Evolutionary conservation across 2,888 invertebrate genomes (phyloP).

Genomic region (Aproaerema taeniolella): DNA sequence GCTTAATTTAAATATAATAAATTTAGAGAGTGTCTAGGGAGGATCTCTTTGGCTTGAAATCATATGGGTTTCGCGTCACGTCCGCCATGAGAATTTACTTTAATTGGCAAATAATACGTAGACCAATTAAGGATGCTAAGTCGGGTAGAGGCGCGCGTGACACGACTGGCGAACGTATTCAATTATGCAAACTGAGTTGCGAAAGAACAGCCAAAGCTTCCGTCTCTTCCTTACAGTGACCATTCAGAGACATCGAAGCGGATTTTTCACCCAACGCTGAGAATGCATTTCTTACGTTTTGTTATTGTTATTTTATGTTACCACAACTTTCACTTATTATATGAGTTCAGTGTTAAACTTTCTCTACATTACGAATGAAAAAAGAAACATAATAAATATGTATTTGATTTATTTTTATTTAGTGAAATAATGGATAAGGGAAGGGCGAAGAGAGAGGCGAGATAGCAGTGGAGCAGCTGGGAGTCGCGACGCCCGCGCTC

Average conservation of each 20-base stretch:
- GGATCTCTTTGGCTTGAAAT: conserved; percentile 47
- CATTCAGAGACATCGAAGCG: conserved; percentile 25
- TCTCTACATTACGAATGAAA: neutral
- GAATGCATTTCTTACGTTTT: conserved; percentile 5
- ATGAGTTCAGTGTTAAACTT: conserved; percentile 2
- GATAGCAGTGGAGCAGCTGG: conserved; percentile 37
- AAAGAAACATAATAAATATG: neutral
- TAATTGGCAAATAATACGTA: conserved; percentile 79
- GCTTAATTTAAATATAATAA: conserved; percentile 49
- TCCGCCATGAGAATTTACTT: conserved; percentile 74
- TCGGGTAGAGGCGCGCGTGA: conserved; percentile 72
- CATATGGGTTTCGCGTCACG: conserved; percentile 72
- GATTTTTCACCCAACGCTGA: conserved; percentile 13
- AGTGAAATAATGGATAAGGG: conserved; percentile 34
- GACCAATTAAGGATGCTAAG: conserved; percentile 77
- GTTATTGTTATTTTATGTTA: conserved; percentile 27
- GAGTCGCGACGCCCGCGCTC: conserved; percentile 37
- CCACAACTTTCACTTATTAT: conserved; percentile 47
- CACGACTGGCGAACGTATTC: conserved; percentile 69
- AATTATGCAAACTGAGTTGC: conserved; percentile 71
- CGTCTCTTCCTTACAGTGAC: conserved; percentile 37
- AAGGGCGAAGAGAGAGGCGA: conserved; percentile 28
- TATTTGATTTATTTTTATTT: conserved; percentile 21
- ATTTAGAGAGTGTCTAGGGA: conserved; percentile 38
- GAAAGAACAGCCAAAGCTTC: conserved; percentile 53